These are phyloP conservation scores for Elysia crispata DNA, from an alignment of 2,888 invertebrate species.

Conservation along the genomic window DNA sequence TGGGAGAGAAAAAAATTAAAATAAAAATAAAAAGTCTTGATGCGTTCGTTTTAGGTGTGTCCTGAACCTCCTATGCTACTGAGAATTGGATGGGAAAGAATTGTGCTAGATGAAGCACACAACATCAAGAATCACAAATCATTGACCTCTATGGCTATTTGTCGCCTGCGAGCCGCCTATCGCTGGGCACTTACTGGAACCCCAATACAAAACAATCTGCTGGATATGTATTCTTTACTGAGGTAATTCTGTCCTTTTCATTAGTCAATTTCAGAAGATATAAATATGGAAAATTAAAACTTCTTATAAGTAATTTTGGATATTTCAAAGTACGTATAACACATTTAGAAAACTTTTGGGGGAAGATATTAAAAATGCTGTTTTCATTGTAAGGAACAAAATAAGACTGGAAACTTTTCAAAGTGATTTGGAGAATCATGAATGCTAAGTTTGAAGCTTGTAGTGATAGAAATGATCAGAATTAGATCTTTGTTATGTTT, in stretches of 20 bases:
- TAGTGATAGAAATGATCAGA: no score
- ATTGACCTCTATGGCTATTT: slow-evolving; percentile 85
- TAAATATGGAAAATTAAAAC: no score
- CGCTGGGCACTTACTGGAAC: slow-evolving; percentile 95
- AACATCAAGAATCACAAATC: slow-evolving; percentile 92
- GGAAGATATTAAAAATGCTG: no score
- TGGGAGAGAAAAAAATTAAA: not conserved
- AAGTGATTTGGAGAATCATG: no score
- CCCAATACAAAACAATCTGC: slow-evolving; percentile 95
- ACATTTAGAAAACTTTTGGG: no score
- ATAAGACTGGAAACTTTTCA: no score
- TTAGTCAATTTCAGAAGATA: no score
- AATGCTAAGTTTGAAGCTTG: no score
- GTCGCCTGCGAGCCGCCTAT: slow-evolving; percentile 81
- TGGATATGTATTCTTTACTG: slow-evolving; percentile 81
- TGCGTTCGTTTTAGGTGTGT: not conserved
- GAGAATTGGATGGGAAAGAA: slow-evolving; percentile 88
- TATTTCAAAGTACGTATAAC: no score
- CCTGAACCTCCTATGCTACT: slow-evolving; percentile 78
- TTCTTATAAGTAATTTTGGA: no score
- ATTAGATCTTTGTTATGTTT: no score
- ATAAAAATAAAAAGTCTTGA: not conserved
- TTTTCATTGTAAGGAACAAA: no score
- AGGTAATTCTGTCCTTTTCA: slow-evolving; percentile 61
- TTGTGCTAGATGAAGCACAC: slow-evolving; percentile 96